Base-by-base conservation (phyloP, 1,140 invertebrate species). In the Saccostrea glomerata region DNA sequence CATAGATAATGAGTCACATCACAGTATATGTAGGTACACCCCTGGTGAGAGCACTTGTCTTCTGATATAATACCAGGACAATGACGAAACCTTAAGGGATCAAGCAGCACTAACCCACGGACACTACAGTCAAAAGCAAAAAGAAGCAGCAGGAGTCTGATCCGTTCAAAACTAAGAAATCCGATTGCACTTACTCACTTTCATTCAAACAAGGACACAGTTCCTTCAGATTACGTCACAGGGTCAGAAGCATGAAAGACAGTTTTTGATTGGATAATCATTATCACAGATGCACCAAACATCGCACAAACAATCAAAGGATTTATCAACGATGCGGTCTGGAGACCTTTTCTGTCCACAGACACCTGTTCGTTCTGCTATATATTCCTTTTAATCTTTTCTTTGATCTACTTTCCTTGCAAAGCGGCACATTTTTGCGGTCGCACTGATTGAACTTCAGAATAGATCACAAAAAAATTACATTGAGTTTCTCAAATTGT, bases 191-290 rank as follows among this genome's bases (percentile, higher is more conserved):
- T 77, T 12, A 77, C 23, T 63, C n/a, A 77, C 70, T 9, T 15
- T 11, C 23, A 36, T 77, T 15, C 13, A 77, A 77, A 30, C 11
- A 25, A 77, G 70, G 23, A 36, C 70, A 77, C 15, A 36, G 30
- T 77, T 36, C 30, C 13, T 36, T 36, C 9, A 77, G 23, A 36
- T 77, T 77, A 77, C 70, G 70, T 77, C 70, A 77, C 70, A 30
- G 25, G 23, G 70, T 30, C 70, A 77, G 15, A 30, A 13, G 7
- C 13, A 77, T 77, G 70, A 77, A 77, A 77, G 70, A 77, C 70
- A 77, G 25, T 77, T 30, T 73, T 77, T 77, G 70, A 77, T 77
- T 77, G 70, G 70, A 77, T 77, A 36, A 77, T 73, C 66, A 73
- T 77, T 30, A 77, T 77, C 70, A 77, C 70, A 77, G 70, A 77